Conservation (phyloP, 2,113 vertebrate species). For the Neotoma lepida region DNA sequence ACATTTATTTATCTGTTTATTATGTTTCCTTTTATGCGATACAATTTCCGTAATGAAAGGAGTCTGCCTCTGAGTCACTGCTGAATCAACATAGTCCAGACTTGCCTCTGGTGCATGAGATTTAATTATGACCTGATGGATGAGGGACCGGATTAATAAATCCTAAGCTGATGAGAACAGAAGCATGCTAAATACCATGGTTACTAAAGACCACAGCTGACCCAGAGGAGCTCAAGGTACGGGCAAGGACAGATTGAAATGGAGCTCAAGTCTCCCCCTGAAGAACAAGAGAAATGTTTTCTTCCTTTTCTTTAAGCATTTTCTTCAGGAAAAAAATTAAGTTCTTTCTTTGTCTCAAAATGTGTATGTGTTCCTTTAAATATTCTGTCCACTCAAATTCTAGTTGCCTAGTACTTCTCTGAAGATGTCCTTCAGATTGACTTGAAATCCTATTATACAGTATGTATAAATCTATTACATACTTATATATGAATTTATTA, state of each 20-base stretch:
- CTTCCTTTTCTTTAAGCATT: not conserved
- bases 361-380: not conserved
- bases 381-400: not conserved
- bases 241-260: not conserved
- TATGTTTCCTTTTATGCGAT: constrained; percentile 32
- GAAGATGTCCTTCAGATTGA: constrained; percentile 38
- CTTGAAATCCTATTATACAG: constrained; percentile 38
- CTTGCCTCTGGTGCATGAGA: constrained; percentile 51
- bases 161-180: not conserved
- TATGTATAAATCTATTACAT: not conserved
- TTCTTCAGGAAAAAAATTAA: not conserved
- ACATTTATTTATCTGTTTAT: constrained; percentile 37
- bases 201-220: not conserved
- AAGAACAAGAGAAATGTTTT: not conserved
- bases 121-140: constrained; percentile 54
- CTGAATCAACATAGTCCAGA: constrained; percentile 58
- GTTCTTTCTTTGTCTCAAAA: not conserved
- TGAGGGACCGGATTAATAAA: not conserved
- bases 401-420: constrained; percentile 19
- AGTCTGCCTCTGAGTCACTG: constrained; percentile 55
- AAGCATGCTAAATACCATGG: not conserved
- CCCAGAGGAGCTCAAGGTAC: not conserved
- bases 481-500: not conserved
- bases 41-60: constrained; percentile 57
- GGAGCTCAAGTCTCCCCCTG: not conserved